Percentiles rank a stretch among this genome's conserved stretches.
These are phyloP conservation scores for Myotis findleyi DNA, from an alignment of 2,797 vertebrate species.

Conservation along the genomic window DNA sequence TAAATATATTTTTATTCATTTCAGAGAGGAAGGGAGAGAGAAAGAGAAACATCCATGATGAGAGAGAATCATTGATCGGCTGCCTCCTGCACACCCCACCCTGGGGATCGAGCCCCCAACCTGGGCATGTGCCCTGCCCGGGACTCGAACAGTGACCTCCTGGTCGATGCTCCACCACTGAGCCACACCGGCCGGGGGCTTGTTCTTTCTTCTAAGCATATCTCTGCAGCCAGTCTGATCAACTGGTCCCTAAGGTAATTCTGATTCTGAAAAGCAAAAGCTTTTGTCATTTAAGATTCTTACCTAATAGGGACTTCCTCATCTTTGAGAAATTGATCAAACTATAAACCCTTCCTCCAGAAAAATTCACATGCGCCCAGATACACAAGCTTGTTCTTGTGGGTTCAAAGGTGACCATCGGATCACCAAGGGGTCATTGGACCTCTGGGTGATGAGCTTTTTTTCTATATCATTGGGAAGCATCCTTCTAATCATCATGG, in stretches of 20 bases:
- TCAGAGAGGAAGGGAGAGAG: too few species aligned
- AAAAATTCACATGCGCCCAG: not conserved
- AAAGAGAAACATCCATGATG: too few species aligned
- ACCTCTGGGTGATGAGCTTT: not conserved
- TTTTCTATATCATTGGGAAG: not conserved
- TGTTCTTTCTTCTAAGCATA: not conserved
- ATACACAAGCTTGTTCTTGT: not conserved
- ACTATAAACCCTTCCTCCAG: not conserved
- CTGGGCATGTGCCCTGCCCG: too few species aligned
- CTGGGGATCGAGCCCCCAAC: too few species aligned
- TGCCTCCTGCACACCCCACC: too few species aligned
- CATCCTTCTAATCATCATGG: not conserved
- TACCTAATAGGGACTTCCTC: not conserved
- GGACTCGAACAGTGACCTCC: too few species aligned
- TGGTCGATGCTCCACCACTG: too few species aligned
- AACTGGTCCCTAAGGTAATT: not conserved
- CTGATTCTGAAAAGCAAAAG: not conserved
- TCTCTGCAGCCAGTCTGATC: not conserved
- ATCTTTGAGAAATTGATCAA: slow-evolving; percentile 28
- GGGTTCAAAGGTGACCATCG: not conserved
- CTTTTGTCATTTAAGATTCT: not conserved
- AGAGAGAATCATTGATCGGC: too few species aligned
- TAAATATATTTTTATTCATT: too few species aligned
- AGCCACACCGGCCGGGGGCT: too few species aligned
- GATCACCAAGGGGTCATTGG: not conserved